These are phyloP conservation scores for Drosophila fungiperda DNA, from an alignment of 2,888 invertebrate genomes.

Conservation along the genomic window DNA sequence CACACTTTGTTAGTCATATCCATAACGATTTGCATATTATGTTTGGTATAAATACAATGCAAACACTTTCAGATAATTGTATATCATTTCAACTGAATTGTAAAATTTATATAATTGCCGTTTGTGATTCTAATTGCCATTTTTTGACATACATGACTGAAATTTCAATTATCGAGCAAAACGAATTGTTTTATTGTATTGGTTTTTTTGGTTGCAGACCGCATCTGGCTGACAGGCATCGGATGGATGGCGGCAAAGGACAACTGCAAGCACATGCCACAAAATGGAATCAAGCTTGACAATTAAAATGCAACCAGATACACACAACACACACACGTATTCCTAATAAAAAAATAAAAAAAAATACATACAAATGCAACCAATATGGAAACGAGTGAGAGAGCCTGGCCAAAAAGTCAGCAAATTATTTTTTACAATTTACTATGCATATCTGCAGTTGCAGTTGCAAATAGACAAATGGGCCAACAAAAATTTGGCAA, in stretches of 20 bases:
- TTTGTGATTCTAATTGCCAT: conserved; percentile 1
- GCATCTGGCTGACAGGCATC: conserved; percentile 43
- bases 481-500: conserved; percentile 15
- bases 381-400: neutral
- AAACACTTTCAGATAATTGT: neutral
- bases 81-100: neutral
- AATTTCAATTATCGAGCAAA: conserved; percentile 7
- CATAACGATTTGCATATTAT: neutral
- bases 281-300: conserved; percentile 54
- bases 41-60: neutral
- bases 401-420: conserved; percentile 63
- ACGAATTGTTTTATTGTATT: conserved; percentile 9
- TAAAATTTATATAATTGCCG: neutral
- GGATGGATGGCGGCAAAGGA: conserved; percentile 46
- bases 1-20: neutral
- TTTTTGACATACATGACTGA: conserved; percentile 2
- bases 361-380: neutral
- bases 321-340: conserved; percentile 1
- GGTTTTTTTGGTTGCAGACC: neutral
- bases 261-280: conserved; percentile 22
- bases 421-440: conserved; percentile 60
- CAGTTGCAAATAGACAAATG: conserved; percentile 43
- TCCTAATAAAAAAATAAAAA: conserved; percentile 2
- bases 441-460: conserved; percentile 55
- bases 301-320: conserved; percentile 65